Evolutionary conservation across 2,797 vertebrate species (phyloP).

Genomic region (Rhinatrema bivittatum): DNA sequence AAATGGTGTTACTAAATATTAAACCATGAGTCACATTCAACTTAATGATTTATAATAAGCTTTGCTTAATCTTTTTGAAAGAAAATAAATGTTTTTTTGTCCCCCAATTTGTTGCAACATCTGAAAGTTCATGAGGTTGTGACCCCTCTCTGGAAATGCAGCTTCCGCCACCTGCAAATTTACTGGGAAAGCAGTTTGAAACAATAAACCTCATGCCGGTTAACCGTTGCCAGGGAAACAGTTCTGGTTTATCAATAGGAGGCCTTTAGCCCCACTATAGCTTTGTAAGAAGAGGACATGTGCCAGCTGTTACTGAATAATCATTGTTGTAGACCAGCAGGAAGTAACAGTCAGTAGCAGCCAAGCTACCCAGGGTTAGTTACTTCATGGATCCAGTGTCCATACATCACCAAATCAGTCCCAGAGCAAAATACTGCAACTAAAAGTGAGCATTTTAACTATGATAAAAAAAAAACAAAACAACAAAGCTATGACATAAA

Average conservation of each 20-base stretch:
- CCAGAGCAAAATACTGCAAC: too few species aligned
- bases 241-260: conserved; percentile 64
- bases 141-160: conserved; percentile 60
- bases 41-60: conserved; percentile 51
- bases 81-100: conserved; percentile 45
- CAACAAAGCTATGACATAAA: too few species aligned
- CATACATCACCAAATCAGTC: too few species aligned
- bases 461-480: too few species aligned
- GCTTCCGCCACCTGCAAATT: conserved; percentile 64
- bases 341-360: conserved; percentile 48
- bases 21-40: conserved; percentile 41
- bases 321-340: conserved; percentile 60
- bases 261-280: conserved; percentile 54
- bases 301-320: conserved; percentile 65
- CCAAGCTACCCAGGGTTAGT: conserved; percentile 31
- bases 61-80: conserved; percentile 60
- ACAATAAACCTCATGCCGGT: conserved; percentile 85
- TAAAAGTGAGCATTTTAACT: too few species aligned
- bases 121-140: conserved; percentile 70
- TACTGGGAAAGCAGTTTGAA: conserved; percentile 69
- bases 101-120: conserved; percentile 78
- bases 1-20: conserved; percentile 38
- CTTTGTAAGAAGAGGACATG: conserved; percentile 61
- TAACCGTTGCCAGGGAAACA: conserved; percentile 76
- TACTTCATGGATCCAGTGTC: too few species aligned